Evolutionary conservation across 1,140 invertebrate genomes (phyloP).

Genomic region (Chironomus striatipennis): DNA sequence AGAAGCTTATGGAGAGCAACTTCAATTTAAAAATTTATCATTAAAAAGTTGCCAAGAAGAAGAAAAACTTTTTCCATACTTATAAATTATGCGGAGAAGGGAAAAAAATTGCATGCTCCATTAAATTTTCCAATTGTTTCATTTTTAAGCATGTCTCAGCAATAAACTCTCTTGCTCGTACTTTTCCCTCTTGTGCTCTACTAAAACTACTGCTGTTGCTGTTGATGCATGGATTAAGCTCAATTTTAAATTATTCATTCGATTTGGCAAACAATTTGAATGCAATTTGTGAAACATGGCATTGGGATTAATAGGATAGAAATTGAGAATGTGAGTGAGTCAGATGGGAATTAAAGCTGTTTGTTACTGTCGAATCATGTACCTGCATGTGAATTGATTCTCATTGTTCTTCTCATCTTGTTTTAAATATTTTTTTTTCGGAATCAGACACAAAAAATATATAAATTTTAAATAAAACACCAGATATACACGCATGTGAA

Average conservation of each 20-base stretch:
- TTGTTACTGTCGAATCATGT: neutral
- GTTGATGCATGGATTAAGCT: neutral
- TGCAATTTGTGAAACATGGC: constrained; percentile 9
- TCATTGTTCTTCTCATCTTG: neutral
- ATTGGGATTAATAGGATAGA: neutral
- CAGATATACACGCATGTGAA: neutral
- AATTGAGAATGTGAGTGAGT: no score
- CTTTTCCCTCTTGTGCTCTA: neutral
- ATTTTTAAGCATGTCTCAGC: neutral
- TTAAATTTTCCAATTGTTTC: constrained; percentile 5
- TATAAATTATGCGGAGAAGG: neutral
- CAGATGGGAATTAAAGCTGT: neutral
- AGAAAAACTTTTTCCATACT: neutral
- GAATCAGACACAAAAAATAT: no score
- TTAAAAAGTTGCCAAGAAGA: neutral
- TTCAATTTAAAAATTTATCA: no score
- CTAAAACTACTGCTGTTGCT: neutral
- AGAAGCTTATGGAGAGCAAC: no score
- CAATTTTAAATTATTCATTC: constrained; percentile 14
- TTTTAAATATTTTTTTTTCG: neutral
- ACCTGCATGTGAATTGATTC: constrained; percentile 12
- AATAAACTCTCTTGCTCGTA: neutral
- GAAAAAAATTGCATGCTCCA: neutral
- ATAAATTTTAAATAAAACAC: neutral
- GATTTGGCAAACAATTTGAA: constrained; percentile 8